Conservation (phyloP, 2,888 invertebrate species). For the Ormyrus nitidulus region DNA sequence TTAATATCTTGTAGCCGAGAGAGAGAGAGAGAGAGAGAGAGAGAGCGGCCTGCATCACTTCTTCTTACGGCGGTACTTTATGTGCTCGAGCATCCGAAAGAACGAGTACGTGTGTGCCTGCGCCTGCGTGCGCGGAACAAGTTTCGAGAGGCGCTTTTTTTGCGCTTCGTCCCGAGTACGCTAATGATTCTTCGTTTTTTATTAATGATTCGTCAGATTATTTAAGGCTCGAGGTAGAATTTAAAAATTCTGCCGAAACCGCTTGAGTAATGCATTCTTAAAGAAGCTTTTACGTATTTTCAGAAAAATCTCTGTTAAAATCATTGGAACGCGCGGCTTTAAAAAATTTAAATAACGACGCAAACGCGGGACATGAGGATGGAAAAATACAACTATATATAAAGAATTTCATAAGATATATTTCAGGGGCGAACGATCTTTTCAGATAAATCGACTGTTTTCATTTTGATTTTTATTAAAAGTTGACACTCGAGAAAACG, state of each 20-base stretch:
- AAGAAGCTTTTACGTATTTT: neutral
- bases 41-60: conserved; percentile 22
- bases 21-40: neutral
- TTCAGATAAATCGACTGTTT: too few species aligned
- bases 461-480: neutral
- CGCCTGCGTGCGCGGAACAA: conserved; percentile 4
- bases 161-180: neutral
- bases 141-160: conserved; percentile 19
- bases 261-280: neutral
- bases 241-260: neutral
- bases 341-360: too few species aligned
- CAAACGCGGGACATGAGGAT: too few species aligned
- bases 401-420: too few species aligned
- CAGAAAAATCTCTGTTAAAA: too few species aligned
- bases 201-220: neutral
- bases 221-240: neutral
- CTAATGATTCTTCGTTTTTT: neutral
- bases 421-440: too few species aligned
- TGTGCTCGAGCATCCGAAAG: neutral
- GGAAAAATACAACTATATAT: too few species aligned
- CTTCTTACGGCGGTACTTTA: conserved; percentile 29
- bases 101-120: too few species aligned
- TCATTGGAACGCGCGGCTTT: too few species aligned
- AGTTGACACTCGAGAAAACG: neutral
- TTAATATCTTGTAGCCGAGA: conserved; percentile 45